Conservation (phyloP, 2,113 vertebrate genomes). For the Sceloporus tristichus region DNA sequence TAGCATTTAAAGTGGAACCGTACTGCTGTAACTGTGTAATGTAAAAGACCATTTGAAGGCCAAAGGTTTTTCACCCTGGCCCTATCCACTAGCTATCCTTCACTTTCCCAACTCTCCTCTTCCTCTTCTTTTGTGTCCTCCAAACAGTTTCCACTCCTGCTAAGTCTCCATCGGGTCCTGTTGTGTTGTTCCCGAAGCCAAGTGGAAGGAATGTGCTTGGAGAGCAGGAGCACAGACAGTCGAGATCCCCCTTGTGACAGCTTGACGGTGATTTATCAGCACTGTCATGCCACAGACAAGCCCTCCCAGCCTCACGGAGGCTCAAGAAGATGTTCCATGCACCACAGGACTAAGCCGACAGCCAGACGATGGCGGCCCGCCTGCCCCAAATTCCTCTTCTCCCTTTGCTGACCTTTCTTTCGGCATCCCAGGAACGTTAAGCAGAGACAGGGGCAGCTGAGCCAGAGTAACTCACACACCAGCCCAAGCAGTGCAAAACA, state of each 20-base stretch:
- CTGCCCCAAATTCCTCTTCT: slow-evolving; percentile 33
- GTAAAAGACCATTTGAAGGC: no score
- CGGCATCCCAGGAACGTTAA: slow-evolving; percentile 20
- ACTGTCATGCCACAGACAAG: neutral
- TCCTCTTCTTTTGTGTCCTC: neutral
- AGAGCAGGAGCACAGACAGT: slow-evolving; percentile 29
- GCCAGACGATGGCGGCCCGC: slow-evolving; percentile 24
- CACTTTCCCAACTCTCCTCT: neutral
- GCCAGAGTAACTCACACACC: neutral
- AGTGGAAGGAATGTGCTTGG: slow-evolving; percentile 44
- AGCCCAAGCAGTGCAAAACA: neutral
- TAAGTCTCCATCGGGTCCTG: slow-evolving; percentile 15
- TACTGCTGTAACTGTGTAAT: no score
- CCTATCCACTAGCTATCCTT: neutral
- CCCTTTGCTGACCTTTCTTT: slow-evolving; percentile 34
- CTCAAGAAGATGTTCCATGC: slow-evolving; percentile 29
- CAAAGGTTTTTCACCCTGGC: neutral
- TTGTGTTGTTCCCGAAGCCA: slow-evolving; percentile 24
- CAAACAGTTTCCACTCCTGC: slow-evolving; percentile 21
- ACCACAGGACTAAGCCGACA: slow-evolving; percentile 23
- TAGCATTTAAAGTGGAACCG: no score
- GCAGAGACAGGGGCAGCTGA: neutral
- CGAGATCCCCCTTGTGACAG: slow-evolving; percentile 2
- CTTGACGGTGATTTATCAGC: slow-evolving; percentile 24
- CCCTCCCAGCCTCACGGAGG: neutral